phyloP scores from a whole-genome alignment of 2,113 vertebrate genomes.

The Apistogramma diplotaenia region DNA sequence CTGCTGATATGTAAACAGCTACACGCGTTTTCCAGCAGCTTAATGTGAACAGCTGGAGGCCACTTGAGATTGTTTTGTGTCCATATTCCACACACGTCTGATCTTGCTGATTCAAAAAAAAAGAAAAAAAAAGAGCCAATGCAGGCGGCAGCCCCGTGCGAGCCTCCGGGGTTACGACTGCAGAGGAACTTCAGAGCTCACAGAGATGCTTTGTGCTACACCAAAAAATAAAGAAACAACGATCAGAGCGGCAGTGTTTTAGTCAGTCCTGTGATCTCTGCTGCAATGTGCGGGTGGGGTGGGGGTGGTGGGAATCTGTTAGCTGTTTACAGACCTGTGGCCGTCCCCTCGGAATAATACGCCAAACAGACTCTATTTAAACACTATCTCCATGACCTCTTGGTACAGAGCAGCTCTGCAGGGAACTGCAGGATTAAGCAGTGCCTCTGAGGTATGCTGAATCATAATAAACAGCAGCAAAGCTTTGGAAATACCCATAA shows the following conservation, averaged over 20 bases:
- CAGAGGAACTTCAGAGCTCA: neutral
- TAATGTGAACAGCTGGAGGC: conserved; percentile 32
- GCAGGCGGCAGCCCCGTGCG: neutral
- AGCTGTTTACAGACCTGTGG: neutral
- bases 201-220: neutral
- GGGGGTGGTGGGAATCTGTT: neutral
- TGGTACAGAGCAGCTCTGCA: conserved; percentile 39
- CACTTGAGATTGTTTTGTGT: conserved; percentile 37
- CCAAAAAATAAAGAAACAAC: neutral
- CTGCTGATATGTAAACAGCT: neutral
- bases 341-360: conserved; percentile 45
- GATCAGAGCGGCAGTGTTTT: neutral
- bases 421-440: conserved; percentile 67
- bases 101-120: conserved; percentile 8
- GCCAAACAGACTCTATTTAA: conserved; percentile 58
- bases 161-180: conserved; percentile 14
- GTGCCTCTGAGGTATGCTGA: conserved; percentile 58
- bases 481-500: conserved; percentile 55
- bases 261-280: conserved; percentile 6
- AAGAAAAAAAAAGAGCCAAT: neutral
- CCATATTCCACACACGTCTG: conserved; percentile 7
- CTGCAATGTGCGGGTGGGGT: neutral
- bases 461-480: conserved; percentile 67
- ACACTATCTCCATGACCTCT: conserved; percentile 70
- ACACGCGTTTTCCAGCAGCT: conserved; percentile 18